Evolutionary conservation across 1,140 invertebrate species (phyloP), one percentile per base, ranked within the genome.

Genomic region (Lerema accius): DNA sequence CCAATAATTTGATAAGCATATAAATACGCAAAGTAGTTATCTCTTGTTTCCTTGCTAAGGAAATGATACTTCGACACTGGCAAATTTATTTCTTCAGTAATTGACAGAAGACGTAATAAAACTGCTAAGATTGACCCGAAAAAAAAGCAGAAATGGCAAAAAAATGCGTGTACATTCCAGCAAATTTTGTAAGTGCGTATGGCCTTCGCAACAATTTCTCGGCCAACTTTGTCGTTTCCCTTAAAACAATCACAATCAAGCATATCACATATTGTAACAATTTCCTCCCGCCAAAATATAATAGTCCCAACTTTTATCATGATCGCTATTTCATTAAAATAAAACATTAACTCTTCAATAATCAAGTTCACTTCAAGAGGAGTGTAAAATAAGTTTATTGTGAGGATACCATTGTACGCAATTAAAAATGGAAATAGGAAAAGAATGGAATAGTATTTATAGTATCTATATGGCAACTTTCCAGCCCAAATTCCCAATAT

Each of bases 401-500:
- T 69, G 10, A 72, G 46, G 1, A 68, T 11, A 7, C 26, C 23
- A 40, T 66, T 63, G 42, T 65, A 78, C 5, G 61, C 5, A 35
- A 65, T 6, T 14, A 53, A 26, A 23, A 55, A 39, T 9, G 61
- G 6, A 49, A 42, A 60, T 14, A 49, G 4, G 26, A 17, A 53
- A 14, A 50, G 50, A 50, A 48, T 59, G 3, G 37, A 63, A 55
- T 40, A 70, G 0, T n/a, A 50, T 19, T 66, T 64, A 28, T 70
- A 78, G 28, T 49, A 60, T 42, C 61, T 65, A 14, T 46, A 56
- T 1, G 50, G 14, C 37, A 17, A 56, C 16, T 48, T 37, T n/a
- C 55, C 60, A 7, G 65, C 65, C 75, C 71, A 77, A 15, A 72
- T 58, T 4, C 69, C 75, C 14, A 74, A 67, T 14, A 68, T 32